Conservation (phyloP, 2,888 invertebrate genomes). For the Harpalus rubripes region DNA sequence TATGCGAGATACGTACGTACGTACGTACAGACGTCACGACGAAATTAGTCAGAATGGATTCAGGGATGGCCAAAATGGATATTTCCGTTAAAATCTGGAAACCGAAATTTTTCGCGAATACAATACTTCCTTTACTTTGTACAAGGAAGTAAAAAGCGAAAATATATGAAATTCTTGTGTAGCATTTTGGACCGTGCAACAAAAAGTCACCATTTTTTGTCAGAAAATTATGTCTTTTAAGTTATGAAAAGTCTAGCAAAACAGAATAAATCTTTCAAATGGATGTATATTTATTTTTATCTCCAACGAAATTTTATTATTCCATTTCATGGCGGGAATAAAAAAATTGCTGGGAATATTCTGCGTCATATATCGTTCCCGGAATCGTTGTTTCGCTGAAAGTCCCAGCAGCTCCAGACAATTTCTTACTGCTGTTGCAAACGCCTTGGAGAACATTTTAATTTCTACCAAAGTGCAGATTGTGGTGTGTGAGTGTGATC, state of each 20-base stretch:
- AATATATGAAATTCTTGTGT: too few relatives aligned
- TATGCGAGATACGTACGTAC: too few relatives aligned
- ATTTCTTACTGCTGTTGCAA: constrained; percentile 56
- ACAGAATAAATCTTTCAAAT: constrained; percentile 40
- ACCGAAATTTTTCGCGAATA: too few relatives aligned
- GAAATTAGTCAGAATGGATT: too few relatives aligned
- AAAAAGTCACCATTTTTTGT: background rate
- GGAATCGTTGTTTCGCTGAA: constrained; percentile 30
- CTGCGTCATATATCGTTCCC: constrained; percentile 29
- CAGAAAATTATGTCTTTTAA: background rate
- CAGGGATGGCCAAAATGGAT: too few relatives aligned
- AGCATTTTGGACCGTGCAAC: background rate
- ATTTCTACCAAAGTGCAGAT: constrained; percentile 60
- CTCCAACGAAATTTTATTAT: constrained; percentile 55
- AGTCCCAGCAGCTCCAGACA: constrained; percentile 61
- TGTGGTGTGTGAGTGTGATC: constrained; percentile 43
- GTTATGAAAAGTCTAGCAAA: constrained; percentile 34
- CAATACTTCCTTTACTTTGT: too few relatives aligned
- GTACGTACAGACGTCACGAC: too few relatives aligned
- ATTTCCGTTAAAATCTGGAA: too few relatives aligned
- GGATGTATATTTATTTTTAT: constrained; percentile 49
- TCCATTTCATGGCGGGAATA: constrained; percentile 53
- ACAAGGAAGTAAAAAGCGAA: too few relatives aligned
- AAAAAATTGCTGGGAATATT: constrained; percentile 54
- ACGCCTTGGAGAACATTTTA: constrained; percentile 61